phyloP scores from a whole-genome alignment of 2,113 vertebrate species.

The Malurus cyaneus region DNA sequence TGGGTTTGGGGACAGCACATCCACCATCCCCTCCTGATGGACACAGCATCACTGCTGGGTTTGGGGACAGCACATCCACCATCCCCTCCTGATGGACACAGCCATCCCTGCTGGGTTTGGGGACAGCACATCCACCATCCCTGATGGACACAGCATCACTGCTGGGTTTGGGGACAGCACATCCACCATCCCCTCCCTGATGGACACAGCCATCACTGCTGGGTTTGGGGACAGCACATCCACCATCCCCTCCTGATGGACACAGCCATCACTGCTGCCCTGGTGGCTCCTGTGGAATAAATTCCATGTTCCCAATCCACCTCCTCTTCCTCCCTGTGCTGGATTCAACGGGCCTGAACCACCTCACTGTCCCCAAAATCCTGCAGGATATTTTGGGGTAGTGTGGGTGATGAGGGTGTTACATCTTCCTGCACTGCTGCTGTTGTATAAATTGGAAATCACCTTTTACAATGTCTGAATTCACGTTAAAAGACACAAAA shows the following conservation, averaged over 20 bases:
- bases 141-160: not conserved
- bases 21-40: not conserved
- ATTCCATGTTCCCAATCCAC: not conserved
- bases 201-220: not conserved
- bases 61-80: not conserved
- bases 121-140: rapidly evolving
- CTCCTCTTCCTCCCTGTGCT: not conserved
- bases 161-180: not conserved
- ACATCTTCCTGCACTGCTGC: not conserved
- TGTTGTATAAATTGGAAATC: not conserved
- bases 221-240: not conserved
- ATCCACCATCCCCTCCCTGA: not conserved
- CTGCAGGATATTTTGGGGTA: not conserved
- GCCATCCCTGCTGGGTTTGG: not conserved
- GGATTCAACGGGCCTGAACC: not conserved
- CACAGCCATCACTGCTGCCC: rapidly evolving
- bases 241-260: not conserved
- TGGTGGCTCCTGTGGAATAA: not conserved
- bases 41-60: not conserved
- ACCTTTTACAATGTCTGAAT: not conserved
- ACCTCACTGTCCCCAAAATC: not conserved
- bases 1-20: not conserved
- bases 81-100: not conserved
- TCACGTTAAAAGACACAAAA: not conserved
- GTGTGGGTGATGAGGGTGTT: not conserved